phyloP scores from a whole-genome alignment of 1,140 invertebrate genomes.

The Drosophila parvula region DNA sequence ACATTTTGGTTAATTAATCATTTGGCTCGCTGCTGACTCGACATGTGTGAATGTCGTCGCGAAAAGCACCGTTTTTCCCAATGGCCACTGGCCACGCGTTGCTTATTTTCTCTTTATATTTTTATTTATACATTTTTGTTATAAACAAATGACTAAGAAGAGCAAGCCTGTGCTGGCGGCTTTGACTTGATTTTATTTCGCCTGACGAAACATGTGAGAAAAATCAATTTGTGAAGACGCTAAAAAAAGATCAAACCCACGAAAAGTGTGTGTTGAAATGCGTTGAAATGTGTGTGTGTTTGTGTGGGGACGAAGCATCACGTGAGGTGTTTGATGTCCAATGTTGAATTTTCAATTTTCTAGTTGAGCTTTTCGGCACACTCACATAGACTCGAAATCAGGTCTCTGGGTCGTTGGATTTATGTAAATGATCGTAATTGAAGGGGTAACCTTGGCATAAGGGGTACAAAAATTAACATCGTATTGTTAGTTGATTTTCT shows the following conservation, averaged over 20 bases:
- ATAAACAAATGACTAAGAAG: slow-evolving; percentile 64
- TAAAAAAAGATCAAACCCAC: slow-evolving; percentile 43
- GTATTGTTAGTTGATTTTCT: background rate
- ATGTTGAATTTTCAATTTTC: slow-evolving; percentile 1
- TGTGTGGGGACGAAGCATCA: slow-evolving; percentile 22
- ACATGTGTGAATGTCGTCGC: slow-evolving; percentile 15
- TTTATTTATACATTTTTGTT: slow-evolving; percentile 40
- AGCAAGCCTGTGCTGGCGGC: background rate
- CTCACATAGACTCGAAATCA: background rate
- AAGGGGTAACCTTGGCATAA: background rate
- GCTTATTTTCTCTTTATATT: slow-evolving; percentile 18
- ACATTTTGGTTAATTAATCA: slow-evolving; percentile 55
- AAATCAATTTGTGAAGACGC: slow-evolving; percentile 66
- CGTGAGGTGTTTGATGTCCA: slow-evolving; percentile 30
- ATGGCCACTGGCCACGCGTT: slow-evolving; percentile 48
- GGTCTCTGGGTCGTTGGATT: slow-evolving; percentile 19
- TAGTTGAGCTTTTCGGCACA: background rate
- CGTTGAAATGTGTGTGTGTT: slow-evolving; percentile 6
- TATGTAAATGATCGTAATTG: slow-evolving; percentile 25
- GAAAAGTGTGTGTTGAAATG: slow-evolving; percentile 43
- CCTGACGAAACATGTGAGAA: slow-evolving; percentile 69
- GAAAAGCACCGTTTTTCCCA: slow-evolving; percentile 46
- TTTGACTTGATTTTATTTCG: slow-evolving; percentile 51
- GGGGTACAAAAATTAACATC: background rate
- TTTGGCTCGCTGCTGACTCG: slow-evolving; percentile 24